phyloP scores from a whole-genome alignment of 2,113 vertebrate species.

The Proteles cristata region DNA sequence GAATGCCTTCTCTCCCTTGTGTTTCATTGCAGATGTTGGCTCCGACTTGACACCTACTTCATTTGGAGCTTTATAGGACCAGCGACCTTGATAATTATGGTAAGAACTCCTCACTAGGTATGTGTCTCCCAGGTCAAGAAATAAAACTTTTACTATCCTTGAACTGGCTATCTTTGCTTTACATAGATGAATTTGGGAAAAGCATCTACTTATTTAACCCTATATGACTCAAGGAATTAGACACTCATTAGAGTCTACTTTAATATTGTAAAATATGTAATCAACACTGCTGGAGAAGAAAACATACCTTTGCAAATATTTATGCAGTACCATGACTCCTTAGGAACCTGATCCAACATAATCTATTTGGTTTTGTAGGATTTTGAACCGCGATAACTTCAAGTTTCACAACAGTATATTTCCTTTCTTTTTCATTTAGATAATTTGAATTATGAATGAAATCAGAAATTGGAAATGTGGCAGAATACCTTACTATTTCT shows the following conservation, averaged over 20 bases:
- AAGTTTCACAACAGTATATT: background rate
- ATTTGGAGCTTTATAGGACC: constrained; percentile 99
- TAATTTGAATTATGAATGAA: background rate
- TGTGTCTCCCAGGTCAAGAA: constrained; percentile 88
- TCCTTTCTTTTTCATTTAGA: constrained; percentile 43
- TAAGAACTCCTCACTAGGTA: constrained; percentile 94
- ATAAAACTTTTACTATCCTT: constrained; percentile 86
- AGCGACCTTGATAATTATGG: constrained; percentile 99
- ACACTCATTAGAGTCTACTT: constrained; percentile 70
- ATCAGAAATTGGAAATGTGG: background rate
- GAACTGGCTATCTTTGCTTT: constrained; percentile 81
- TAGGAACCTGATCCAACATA: fast-evolving
- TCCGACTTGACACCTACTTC: constrained; percentile 99
- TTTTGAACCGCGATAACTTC: background rate
- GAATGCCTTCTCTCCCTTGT: constrained; percentile 86
- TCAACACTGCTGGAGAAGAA: constrained; percentile 42
- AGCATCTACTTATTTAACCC: constrained; percentile 84
- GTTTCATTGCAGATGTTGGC: constrained; percentile 96
- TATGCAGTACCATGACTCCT: background rate
- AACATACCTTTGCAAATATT: background rate
- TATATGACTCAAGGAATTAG: constrained; percentile 82
- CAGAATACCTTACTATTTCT: background rate
- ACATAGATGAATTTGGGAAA: constrained; percentile 85
- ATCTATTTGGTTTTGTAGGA: background rate
- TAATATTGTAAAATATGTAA: constrained; percentile 74